Percentiles rank a stretch among this genome's conserved stretches.
Conservation (phyloP, 2,888 invertebrate species). For the Pachliopta kotzebuea region DNA sequence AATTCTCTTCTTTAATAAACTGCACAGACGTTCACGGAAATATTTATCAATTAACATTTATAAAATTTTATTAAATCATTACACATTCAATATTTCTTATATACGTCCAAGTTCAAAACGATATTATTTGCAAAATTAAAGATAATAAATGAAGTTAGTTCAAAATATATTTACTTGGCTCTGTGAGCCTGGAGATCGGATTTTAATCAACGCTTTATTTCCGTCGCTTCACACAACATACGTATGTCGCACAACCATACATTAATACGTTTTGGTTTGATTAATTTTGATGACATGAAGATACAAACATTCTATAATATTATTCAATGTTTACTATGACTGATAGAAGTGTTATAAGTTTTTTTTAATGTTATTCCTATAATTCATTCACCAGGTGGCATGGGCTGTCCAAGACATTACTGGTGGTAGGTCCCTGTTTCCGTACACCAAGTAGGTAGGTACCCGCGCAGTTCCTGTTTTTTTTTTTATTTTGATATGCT, state of each 20-base stretch:
- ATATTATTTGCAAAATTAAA: not conserved
- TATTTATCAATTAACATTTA: not conserved
- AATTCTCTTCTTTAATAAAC: not conserved
- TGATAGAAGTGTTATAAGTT: no score
- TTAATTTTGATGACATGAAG: no score
- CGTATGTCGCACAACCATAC: not conserved
- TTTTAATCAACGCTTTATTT: slow-evolving; percentile 11
- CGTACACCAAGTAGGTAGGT: no score
- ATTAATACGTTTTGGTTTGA: no score
- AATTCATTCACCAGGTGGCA: no score
- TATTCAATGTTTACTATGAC: no score
- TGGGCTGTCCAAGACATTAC: no score
- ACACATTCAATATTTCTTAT: not conserved
- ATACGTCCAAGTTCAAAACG: not conserved
- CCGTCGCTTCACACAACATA: slow-evolving; percentile 5
- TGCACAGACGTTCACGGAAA: not conserved
- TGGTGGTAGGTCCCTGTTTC: no score
- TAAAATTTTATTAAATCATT: not conserved
- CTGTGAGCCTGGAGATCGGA: not conserved
- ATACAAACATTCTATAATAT: no score
- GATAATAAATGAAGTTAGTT: not conserved
- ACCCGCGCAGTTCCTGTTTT: no score
- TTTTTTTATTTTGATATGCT: no score
- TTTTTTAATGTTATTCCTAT: no score
- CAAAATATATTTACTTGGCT: not conserved